Evolutionary conservation across 1,140 invertebrate species (phyloP).

Genomic region (Heterodera schachtii): DNA sequence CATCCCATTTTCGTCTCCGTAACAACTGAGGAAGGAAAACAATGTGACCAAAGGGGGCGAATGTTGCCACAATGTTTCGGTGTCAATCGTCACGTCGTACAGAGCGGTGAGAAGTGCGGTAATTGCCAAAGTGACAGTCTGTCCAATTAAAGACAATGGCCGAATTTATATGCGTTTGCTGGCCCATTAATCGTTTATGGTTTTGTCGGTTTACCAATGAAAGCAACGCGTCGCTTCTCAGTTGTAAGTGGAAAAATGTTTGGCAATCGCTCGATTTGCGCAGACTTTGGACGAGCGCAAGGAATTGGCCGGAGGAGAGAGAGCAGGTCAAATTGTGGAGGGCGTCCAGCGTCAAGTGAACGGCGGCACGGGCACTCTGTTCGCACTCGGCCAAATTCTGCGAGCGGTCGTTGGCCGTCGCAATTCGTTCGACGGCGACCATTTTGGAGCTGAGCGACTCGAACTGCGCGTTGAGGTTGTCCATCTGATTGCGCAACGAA

Average conservation of each 20-base stretch:
- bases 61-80: constrained; percentile 19
- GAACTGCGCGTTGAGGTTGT: constrained; percentile 44
- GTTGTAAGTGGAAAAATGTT: constrained; percentile 54
- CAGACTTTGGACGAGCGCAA: constrained; percentile 38
- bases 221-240: constrained; percentile 45
- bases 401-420: constrained; percentile 6
- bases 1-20: constrained; percentile 54
- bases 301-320: constrained; percentile 40
- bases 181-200: background rate
- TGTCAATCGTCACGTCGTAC: constrained; percentile 25
- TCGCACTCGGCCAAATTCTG: constrained; percentile 17
- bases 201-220: constrained; percentile 33
- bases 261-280: constrained; percentile 44
- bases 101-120: constrained; percentile 42
- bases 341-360: constrained; percentile 46
- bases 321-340: constrained; percentile 36
- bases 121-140: constrained; percentile 31
- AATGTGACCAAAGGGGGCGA: constrained; percentile 41
- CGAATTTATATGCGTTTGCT: background rate
- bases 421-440: constrained; percentile 50
- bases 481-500: constrained; percentile 47
- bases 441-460: constrained; percentile 55
- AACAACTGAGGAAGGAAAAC: constrained; percentile 52
- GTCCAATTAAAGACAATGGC: too few species aligned
- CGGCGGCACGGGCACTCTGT: constrained; percentile 41